Evolutionary conservation across 2,113 vertebrate genomes (phyloP).

Genomic region (Colinus virginianus): DNA sequence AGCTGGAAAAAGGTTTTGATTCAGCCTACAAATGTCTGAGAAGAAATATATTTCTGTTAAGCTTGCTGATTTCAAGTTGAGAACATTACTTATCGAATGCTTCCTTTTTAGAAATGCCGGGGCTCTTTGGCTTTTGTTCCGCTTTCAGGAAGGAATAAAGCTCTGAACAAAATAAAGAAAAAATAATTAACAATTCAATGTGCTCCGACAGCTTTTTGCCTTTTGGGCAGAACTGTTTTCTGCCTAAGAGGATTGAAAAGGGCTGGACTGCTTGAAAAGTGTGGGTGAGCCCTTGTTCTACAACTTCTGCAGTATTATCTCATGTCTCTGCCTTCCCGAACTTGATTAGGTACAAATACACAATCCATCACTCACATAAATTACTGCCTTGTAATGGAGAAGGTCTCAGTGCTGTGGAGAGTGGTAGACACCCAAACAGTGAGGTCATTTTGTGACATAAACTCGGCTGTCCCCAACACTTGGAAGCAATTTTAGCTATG

Average conservation of each 20-base stretch:
- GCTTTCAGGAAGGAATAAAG: neutral
- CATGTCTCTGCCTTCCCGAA: neutral
- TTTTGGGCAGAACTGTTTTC: neutral
- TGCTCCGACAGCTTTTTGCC: neutral
- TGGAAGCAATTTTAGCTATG: neutral
- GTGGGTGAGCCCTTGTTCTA: accelerated
- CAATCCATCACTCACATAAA: neutral
- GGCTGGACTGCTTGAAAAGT: neutral
- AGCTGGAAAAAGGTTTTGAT: neutral
- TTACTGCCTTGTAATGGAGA: neutral
- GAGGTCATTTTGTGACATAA: neutral
- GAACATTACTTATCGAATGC: neutral
- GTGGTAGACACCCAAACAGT: neutral
- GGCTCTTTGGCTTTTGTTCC: neutral
- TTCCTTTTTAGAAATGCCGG: neutral
- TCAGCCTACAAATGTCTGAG: neutral
- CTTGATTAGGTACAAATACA: neutral
- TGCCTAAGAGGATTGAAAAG: neutral
- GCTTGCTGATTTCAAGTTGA: neutral
- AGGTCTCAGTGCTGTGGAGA: neutral
- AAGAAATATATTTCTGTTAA: neutral
- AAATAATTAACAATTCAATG: neutral
- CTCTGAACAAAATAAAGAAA: neutral
- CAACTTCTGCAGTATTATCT: accelerated
- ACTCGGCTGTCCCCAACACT: neutral